These are phyloP conservation scores for Clarias laeviceps DNA, from an alignment of 2,797 vertebrate genomes.

Conservation along the genomic window DNA sequence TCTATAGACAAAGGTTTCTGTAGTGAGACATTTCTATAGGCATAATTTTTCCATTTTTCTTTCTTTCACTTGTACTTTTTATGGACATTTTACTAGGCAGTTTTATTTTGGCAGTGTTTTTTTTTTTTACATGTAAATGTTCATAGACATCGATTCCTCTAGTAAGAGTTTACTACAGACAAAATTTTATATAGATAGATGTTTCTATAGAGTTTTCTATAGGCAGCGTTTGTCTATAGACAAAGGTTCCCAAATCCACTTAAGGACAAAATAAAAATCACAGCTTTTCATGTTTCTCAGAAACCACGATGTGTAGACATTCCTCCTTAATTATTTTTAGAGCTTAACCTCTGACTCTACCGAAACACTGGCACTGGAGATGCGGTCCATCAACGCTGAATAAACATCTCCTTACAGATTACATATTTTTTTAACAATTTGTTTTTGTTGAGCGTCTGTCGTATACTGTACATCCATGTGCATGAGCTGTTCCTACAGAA, in stretches of 20 bases:
- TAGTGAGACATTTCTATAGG: not conserved
- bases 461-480: not conserved
- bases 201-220: no score
- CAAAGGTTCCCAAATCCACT: not conserved
- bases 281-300: not conserved
- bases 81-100: not conserved
- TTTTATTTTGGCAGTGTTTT: not conserved
- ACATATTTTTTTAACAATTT: not conserved
- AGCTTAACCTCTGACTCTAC: not conserved
- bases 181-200: not conserved
- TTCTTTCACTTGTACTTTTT: no score
- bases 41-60: no score
- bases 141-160: no score
- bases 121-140: not conserved
- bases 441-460: not conserved
- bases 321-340: not conserved
- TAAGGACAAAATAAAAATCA: not conserved
- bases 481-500: not conserved
- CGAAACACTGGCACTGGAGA: not conserved
- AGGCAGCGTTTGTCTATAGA: no score
- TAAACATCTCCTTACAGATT: not conserved
- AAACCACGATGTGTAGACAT: not conserved
- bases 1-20: not conserved
- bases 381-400: not conserved
- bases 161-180: not conserved